Evolutionary conservation across 1,140 invertebrate genomes (phyloP), one percentile per base, ranked within the genome.

Genomic region (Eumeta japonica): DNA sequence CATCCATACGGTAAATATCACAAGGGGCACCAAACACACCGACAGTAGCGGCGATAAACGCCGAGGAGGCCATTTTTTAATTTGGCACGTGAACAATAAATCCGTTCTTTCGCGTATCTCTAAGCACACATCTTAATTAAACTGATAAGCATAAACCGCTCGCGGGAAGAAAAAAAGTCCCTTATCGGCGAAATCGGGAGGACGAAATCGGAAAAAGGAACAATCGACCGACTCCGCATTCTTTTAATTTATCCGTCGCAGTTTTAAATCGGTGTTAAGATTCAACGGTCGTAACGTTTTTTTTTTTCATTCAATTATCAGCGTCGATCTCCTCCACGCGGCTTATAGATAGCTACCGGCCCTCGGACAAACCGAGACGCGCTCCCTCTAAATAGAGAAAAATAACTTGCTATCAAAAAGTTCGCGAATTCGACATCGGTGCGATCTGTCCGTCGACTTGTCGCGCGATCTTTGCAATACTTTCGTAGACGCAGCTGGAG

Each of bases 191-290:
- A 17, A 43, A 55, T 56, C 53, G 43, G 39, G 37, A 37, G 28
- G 39, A 39, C 51, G 47, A 52, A 55, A 51, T 50, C 50, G 46
- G 48, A 54, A 48, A 50, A 52, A 61, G 56, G 61, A 65, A 65
- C 57, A 62, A 61, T 58, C 53, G 52, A 27, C 46, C 42, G 35
- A 38, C 46, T 43, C 50, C 43, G 53, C 43, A 60, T 64, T 58
- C 61, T 57, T 70, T 68, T 70, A 70, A 66, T 70, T 70, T 68
- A 65, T 60, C 60, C 55, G 46, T 60, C 50, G 57, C 58, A 58
- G 52, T 62, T 63, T 65, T 63, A 62, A 64, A 65, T 61, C 57
- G 52, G 54, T 66, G 62, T 64, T 70, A 56, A 65, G 55, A 62
- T 58, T 62, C 62, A 61, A 41, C 52, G 51, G 52, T 58, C 54